Conservation (phyloP, 2,797 vertebrate genomes). For the Pangasius macronema region DNA sequence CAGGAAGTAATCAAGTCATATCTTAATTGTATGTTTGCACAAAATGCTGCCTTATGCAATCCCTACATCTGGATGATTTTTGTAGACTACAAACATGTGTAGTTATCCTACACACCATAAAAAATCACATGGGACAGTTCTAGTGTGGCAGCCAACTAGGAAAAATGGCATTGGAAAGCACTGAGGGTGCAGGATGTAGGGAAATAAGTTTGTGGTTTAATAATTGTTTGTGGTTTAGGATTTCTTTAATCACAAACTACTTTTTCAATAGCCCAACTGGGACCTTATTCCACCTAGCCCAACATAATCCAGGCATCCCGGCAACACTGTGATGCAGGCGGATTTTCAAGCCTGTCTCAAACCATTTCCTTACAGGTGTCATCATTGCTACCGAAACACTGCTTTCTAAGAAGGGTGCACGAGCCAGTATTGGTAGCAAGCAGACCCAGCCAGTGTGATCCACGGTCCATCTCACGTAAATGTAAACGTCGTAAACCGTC, state of each 20-base stretch:
- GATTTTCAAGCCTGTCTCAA: neutral
- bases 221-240: neutral
- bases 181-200: neutral
- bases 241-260: neutral
- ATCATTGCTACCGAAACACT: neutral
- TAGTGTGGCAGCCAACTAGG: neutral
- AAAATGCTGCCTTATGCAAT: neutral
- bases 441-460: neutral
- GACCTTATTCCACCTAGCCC: neutral
- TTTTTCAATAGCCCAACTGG: neutral
- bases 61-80: neutral
- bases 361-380: slow-evolving; percentile 17
- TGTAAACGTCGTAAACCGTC: too few relatives aligned
- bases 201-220: neutral
- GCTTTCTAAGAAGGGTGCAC: neutral
- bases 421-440: neutral
- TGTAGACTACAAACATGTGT: neutral
- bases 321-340: neutral
- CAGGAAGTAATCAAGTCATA: neutral
- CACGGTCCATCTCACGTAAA: too few relatives aligned
- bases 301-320: neutral
- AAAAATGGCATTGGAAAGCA: neutral
- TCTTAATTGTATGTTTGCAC: neutral
- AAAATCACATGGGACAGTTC: neutral
- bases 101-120: neutral